These are phyloP conservation scores for Pristionchus japonicus DNA, from an alignment of 2,888 invertebrate genomes.

Conservation along the genomic window DNA sequence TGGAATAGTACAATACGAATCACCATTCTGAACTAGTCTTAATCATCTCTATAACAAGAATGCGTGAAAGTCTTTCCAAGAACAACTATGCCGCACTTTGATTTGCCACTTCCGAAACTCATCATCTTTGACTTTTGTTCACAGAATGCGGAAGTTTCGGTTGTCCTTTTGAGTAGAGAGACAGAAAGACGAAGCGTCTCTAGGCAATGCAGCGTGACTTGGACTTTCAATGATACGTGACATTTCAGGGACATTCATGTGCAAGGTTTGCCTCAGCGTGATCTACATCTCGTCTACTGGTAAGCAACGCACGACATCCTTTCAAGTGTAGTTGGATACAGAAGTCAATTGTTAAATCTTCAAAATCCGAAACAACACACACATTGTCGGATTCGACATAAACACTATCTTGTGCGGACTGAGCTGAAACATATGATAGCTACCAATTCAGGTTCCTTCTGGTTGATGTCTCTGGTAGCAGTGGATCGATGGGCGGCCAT, in stretches of 20 bases:
- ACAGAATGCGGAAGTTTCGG: background rate
- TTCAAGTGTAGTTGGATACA: too few species aligned
- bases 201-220: background rate
- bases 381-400: too few species aligned
- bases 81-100: background rate
- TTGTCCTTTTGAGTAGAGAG: background rate
- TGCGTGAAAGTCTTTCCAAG: too few species aligned
- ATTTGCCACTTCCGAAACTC: background rate
- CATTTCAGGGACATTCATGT: slow-evolving; percentile 53
- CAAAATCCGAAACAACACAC: too few species aligned
- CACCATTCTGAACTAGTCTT: background rate
- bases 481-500: slow-evolving; percentile 63
- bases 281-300: slow-evolving; percentile 59
- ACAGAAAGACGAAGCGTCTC: background rate
- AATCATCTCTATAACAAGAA: background rate
- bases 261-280: slow-evolving; percentile 57
- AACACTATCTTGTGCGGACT: too few species aligned
- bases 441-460: slow-evolving; percentile 53
- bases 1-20: background rate
- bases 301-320: too few species aligned
- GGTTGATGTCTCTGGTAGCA: slow-evolving; percentile 60
- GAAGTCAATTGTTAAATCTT: too few species aligned
- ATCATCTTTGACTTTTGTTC: background rate
- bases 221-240: background rate
- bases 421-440: background rate